Percentiles rank a stretch among this genome's conserved stretches.
phyloP scores from a whole-genome alignment of 2,113 vertebrate species.

The Chionis minor region DNA sequence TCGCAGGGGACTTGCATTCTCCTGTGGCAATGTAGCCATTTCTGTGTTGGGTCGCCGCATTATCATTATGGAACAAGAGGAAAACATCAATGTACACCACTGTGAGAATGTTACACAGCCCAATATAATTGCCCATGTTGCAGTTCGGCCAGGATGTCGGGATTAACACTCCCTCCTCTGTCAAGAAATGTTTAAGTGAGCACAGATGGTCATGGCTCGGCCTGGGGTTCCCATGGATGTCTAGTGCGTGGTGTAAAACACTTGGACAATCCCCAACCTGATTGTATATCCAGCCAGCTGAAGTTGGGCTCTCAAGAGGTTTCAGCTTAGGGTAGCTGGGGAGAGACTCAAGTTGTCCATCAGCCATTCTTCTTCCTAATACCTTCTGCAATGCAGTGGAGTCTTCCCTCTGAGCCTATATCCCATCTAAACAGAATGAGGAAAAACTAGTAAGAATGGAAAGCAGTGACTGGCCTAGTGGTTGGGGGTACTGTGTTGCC shows the following conservation, averaged over 20 bases:
- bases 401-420: not conserved
- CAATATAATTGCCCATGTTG: not conserved
- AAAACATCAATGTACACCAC: not conserved
- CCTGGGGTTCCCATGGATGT: conserved; percentile 36
- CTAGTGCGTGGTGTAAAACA: conserved; percentile 15
- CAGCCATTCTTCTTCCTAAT: not conserved
- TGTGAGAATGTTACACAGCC: not conserved
- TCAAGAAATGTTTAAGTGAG: conserved; percentile 54
- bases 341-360: not conserved
- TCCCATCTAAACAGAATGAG: not conserved
- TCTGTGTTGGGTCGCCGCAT: not conserved
- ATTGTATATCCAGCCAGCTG: conserved; percentile 16
- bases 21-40: not conserved
- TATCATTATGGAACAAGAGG: not conserved
- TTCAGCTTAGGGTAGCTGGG: not conserved
- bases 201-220: conserved; percentile 47
- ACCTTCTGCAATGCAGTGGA: not conserved
- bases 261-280: conserved; percentile 25
- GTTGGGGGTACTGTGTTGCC: not conserved
- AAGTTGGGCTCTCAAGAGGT: not conserved
- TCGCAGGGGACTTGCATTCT: not conserved
- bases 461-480: not conserved
- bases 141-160: conserved; percentile 10
- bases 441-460: not conserved
- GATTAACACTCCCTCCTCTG: conserved; percentile 26